These are phyloP conservation scores for Netelia inedita DNA, from an alignment of 2,888 invertebrate genomes.

Conservation along the genomic window DNA sequence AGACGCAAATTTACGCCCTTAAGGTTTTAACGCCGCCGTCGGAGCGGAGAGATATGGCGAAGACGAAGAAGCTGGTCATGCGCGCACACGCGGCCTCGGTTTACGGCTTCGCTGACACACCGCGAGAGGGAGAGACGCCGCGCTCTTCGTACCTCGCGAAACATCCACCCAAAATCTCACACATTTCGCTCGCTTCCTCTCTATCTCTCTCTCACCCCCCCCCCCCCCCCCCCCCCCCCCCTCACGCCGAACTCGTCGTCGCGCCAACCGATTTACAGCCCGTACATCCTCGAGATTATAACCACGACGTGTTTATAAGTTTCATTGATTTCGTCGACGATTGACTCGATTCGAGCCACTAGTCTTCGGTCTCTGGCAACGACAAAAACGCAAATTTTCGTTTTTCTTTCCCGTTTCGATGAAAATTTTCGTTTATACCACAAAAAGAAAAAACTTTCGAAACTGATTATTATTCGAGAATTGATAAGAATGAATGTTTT, in stretches of 20 bases:
- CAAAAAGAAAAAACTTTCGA: too few relatives aligned
- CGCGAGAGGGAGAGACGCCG: constrained; percentile 21
- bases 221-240: not conserved
- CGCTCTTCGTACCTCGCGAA: constrained; percentile 17
- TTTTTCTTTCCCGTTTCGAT: too few relatives aligned
- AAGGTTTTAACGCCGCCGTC: constrained; percentile 61
- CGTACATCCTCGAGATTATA: constrained; percentile 48
- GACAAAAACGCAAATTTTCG: too few relatives aligned
- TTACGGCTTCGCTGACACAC: constrained; percentile 72
- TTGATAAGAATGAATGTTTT: too few relatives aligned
- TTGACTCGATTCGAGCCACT: too few relatives aligned
- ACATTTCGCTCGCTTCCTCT: constrained; percentile 69
- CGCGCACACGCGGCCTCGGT: constrained; percentile 64
- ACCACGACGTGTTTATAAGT: constrained; percentile 1
- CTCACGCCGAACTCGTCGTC: constrained; percentile 11
- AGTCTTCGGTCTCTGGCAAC: too few relatives aligned
- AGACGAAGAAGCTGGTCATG: not conserved
- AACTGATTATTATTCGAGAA: too few relatives aligned
- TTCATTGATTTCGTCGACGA: not conserved
- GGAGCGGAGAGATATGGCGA: constrained; percentile 48
- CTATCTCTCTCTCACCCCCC: too few relatives aligned
- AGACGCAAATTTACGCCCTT: constrained; percentile 66
- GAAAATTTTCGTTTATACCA: too few relatives aligned
- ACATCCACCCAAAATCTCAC: constrained; percentile 50
- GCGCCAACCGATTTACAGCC: constrained; percentile 66